Percentiles rank a stretch among this genome's conserved stretches.
These are phyloP conservation scores for Sacculina carcini DNA, from an alignment of 2,888 invertebrate genomes.

Conservation along the genomic window DNA sequence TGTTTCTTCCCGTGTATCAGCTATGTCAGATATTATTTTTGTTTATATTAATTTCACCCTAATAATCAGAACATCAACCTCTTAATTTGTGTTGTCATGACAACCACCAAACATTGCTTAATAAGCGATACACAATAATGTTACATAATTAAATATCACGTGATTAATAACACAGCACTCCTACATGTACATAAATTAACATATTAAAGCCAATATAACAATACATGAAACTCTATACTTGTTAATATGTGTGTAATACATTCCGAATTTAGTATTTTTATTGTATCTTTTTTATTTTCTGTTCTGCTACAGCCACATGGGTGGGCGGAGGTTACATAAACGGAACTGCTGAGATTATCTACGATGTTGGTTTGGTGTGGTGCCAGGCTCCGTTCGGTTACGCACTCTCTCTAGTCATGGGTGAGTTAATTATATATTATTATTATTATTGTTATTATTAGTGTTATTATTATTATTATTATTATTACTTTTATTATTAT, in stretches of 20 bases:
- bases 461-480: neutral
- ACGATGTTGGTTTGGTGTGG: slow-evolving; percentile 32
- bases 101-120: too few relatives aligned
- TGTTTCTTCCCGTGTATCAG: too few relatives aligned
- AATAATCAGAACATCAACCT: too few relatives aligned
- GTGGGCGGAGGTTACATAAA: slow-evolving; percentile 45
- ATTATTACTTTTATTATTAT: neutral
- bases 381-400: slow-evolving; percentile 45
- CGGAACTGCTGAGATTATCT: slow-evolving; percentile 40
- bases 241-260: neutral
- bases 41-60: too few relatives aligned
- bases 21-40: too few relatives aligned
- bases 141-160: neutral
- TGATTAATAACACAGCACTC: too few relatives aligned
- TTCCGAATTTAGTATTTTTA: neutral
- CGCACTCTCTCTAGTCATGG: slow-evolving; percentile 35
- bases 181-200: slow-evolving; percentile 3
- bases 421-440: slow-evolving; percentile 21
- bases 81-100: too few relatives aligned
- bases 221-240: neutral
- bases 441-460: neutral
- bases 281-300: neutral
- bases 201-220: neutral
- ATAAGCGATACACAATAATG: too few relatives aligned
- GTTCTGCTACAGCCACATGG: slow-evolving; percentile 27